Conservation (phyloP, 2,797 vertebrate species). For the Crotalus adamanteus region DNA sequence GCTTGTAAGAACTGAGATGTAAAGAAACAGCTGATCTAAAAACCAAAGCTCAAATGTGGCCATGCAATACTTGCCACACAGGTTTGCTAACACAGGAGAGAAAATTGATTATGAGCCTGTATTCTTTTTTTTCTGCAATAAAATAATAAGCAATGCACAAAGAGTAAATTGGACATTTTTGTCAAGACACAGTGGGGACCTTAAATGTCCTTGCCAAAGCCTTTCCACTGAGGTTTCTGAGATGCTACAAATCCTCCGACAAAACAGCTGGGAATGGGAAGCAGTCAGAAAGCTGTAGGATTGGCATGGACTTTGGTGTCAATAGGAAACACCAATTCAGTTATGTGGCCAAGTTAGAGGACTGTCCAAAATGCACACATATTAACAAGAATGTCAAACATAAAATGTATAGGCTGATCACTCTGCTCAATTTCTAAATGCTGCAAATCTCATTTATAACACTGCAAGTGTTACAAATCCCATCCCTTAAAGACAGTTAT, state of each 20-base stretch:
- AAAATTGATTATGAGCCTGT: background rate
- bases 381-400: conserved; percentile 61
- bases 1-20: background rate
- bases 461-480: conserved; percentile 41
- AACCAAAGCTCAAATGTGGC: background rate
- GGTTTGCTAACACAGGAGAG: background rate
- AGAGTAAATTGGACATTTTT: background rate
- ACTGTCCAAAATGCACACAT: conserved; percentile 37
- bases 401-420: conserved; percentile 63
- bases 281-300: background rate
- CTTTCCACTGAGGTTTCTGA: background rate
- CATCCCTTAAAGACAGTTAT: conserved; percentile 34
- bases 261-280: background rate
- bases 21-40: background rate
- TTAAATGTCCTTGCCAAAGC: fast-evolving
- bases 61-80: background rate
- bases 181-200: background rate
- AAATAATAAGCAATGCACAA: background rate
- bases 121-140: background rate
- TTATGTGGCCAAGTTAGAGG: conserved; percentile 52
- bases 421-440: conserved; percentile 67
- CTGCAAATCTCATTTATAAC: conserved; percentile 47
- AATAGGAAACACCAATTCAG: conserved; percentile 59
- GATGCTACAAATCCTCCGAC: background rate
- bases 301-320: conserved; percentile 36